phyloP scores from a whole-genome alignment of 2,797 vertebrate genomes.

The Poecilia wingei region DNA sequence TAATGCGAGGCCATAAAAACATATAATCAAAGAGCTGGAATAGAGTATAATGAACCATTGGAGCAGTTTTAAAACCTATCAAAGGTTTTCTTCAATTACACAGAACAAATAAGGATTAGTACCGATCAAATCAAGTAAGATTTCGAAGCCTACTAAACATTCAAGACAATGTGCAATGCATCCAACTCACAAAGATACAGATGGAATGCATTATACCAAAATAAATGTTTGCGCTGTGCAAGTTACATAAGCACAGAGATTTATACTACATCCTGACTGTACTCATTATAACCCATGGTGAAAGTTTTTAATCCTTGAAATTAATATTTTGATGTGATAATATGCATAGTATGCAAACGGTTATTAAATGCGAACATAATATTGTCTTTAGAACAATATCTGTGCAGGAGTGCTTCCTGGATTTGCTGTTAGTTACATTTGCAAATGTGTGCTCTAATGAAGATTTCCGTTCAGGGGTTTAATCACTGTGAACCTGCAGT shows the following conservation, averaged over 20 bases:
- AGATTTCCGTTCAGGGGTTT: background rate
- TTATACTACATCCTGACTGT: background rate
- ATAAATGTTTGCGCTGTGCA: background rate
- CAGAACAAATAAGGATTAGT: background rate
- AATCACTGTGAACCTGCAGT: background rate
- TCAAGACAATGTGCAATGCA: background rate
- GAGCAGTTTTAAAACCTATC: background rate
- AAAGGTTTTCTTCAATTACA: background rate
- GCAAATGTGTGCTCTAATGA: background rate
- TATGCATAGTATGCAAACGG: background rate
- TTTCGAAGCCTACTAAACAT: background rate
- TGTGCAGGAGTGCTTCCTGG: background rate
- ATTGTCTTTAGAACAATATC: background rate
- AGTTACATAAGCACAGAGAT: background rate
- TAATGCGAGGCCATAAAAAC: conserved; percentile 46
- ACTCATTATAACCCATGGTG: background rate
- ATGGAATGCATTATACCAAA: background rate
- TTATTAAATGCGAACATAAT: background rate
- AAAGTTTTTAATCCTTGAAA: background rate
- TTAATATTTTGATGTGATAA: background rate
- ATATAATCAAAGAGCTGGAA: conserved; percentile 19
- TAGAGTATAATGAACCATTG: background rate
- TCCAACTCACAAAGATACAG: background rate
- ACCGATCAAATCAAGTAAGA: background rate
- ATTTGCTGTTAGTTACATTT: background rate